Evolutionary conservation across 2,113 vertebrate genomes (phyloP).

Genomic region (Azemiops feae): DNA sequence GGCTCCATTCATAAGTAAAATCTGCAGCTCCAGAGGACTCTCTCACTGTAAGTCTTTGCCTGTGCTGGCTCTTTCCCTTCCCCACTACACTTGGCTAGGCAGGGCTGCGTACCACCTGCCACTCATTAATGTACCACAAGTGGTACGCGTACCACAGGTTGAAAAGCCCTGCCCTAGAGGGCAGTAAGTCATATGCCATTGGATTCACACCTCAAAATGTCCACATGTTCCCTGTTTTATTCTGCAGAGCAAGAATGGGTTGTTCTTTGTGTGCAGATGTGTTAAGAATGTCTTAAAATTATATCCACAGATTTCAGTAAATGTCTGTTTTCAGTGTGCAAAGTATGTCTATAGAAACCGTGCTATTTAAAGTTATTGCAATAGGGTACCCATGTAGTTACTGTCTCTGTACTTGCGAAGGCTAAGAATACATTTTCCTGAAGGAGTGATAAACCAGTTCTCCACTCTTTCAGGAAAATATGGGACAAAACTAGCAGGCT

Average conservation of each 20-base stretch:
- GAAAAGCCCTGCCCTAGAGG: too few species aligned
- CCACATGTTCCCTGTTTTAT: neutral
- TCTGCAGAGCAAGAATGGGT: neutral
- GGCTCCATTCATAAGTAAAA: too few species aligned
- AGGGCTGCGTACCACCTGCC: too few species aligned
- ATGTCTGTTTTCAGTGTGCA: neutral
- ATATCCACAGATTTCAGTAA: neutral
- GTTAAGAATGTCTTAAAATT: neutral
- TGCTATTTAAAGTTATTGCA: neutral
- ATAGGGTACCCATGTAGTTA: neutral
- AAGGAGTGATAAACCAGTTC: neutral
- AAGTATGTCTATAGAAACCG: neutral
- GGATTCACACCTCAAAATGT: neutral
- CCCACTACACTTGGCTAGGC: too few species aligned
- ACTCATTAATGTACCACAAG: too few species aligned
- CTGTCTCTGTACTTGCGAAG: slow-evolving; percentile 6
- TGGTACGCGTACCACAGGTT: too few species aligned
- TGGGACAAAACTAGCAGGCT: neutral
- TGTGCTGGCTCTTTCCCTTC: too few species aligned
- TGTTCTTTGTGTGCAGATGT: neutral
- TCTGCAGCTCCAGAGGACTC: too few species aligned
- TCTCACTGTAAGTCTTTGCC: too few species aligned
- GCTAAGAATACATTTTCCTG: neutral
- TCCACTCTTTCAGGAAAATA: neutral
- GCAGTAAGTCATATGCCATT: neutral